Percentiles rank a stretch among this genome's conserved stretches.
Evolutionary conservation across 2,888 invertebrate species (phyloP).

Genomic region (Dynastes tityus): DNA sequence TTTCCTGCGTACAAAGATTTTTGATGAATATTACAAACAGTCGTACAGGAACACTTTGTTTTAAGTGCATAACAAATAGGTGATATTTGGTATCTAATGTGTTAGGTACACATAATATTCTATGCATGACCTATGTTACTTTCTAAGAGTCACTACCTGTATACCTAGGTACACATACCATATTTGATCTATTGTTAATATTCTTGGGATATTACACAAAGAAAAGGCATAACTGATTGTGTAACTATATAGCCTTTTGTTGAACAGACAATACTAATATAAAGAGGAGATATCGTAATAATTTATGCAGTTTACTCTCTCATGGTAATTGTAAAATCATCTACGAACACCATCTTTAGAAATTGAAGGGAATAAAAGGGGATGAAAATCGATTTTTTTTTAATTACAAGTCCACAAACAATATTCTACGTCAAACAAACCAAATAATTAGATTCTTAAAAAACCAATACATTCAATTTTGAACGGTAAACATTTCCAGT

Average conservation of each 20-base stretch:
- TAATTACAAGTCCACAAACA: too few species aligned
- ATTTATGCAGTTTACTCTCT: not conserved
- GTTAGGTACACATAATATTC: constrained; percentile 42
- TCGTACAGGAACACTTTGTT: constrained; percentile 47
- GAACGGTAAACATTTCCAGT: not conserved
- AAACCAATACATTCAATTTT: constrained; percentile 15
- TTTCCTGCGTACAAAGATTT: constrained; percentile 44
- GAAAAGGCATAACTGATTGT: constrained; percentile 33
- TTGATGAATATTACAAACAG: constrained; percentile 50
- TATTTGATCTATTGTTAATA: constrained; percentile 51
- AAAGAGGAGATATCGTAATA: not conserved
- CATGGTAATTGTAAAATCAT: constrained; percentile 7
- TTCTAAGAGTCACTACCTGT: constrained; percentile 44
- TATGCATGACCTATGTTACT: constrained; percentile 51
- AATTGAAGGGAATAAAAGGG: too few species aligned
- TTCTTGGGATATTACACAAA: constrained; percentile 40
- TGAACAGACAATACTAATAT: not conserved
- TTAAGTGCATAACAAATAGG: constrained; percentile 49
- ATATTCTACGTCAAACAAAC: too few species aligned
- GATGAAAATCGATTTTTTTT: too few species aligned
- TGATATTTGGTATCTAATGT: constrained; percentile 49
- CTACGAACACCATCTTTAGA: not conserved
- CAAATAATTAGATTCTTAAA: constrained; percentile 1
- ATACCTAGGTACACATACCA: constrained; percentile 44
- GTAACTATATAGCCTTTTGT: constrained; percentile 32